Conservation (phyloP, 2,888 invertebrate species). For the Drosophila helvetica region DNA sequence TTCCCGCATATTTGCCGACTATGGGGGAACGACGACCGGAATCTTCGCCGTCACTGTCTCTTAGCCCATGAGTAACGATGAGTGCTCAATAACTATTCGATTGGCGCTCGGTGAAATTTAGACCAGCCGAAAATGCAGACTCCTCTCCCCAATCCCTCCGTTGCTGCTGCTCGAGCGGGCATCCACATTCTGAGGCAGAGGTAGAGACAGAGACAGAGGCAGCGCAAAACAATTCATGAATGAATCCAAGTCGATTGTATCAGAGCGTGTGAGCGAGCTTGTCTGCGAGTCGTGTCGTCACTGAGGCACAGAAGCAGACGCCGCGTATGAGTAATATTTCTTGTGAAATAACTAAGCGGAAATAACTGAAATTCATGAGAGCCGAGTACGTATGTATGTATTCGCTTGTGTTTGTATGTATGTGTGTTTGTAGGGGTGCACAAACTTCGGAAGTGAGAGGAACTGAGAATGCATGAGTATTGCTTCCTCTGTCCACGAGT, state of each 20-base stretch:
- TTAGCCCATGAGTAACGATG: constrained; percentile 63
- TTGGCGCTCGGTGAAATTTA: constrained; percentile 69
- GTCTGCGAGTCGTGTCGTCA: constrained; percentile 49
- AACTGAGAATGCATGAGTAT: background rate
- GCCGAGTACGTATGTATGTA: constrained; percentile 1
- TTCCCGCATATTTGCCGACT: constrained; percentile 6
- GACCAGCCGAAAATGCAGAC: constrained; percentile 26
- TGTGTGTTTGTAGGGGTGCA: constrained; percentile 17
- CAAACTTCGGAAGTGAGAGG: constrained; percentile 33
- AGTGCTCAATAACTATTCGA: constrained; percentile 58
- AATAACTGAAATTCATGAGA: constrained; percentile 75
- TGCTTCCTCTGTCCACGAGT: constrained; percentile 14
- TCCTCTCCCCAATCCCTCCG: background rate
- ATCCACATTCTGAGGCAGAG: constrained; percentile 15
- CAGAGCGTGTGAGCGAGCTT: constrained; percentile 47
- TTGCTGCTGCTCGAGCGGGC: background rate
- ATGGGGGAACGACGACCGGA: constrained; percentile 20
- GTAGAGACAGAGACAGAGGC: background rate
- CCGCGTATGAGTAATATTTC: constrained; percentile 81
- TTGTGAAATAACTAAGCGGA: constrained; percentile 80
- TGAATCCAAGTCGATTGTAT: constrained; percentile 51
- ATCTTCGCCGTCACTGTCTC: background rate
- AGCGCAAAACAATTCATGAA: constrained; percentile 57
- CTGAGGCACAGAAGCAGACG: constrained; percentile 20
- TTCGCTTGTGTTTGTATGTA: background rate